A percentile compares a stretch with the other conserved stretches of the same genome.
phyloP scores from a whole-genome alignment of 2,888 invertebrate genomes.

The Drepana falcataria region DNA sequence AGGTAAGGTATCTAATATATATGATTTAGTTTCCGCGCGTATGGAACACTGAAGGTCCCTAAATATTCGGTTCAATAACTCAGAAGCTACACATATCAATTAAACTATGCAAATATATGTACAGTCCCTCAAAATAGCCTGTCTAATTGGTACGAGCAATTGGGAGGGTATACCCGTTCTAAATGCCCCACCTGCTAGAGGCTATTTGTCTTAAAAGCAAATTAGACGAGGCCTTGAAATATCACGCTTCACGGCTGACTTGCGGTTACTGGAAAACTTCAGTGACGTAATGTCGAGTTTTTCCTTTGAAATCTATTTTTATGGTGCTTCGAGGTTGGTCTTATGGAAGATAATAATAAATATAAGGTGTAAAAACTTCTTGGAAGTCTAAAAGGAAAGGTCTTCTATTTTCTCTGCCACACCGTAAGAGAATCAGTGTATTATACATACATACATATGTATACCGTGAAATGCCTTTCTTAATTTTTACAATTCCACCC shows the following conservation, averaged over 20 bases:
- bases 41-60: neutral
- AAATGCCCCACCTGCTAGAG: constrained; percentile 27
- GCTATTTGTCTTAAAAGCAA: constrained; percentile 41
- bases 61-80: neutral
- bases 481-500: no score
- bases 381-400: no score
- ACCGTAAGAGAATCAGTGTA: no score
- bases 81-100: neutral
- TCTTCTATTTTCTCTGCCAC: no score
- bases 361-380: no score
- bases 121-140: constrained; percentile 19
- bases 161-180: constrained; percentile 25
- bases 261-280: neutral
- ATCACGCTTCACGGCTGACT: constrained; percentile 20
- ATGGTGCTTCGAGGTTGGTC: no score
- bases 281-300: no score
- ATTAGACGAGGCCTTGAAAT: constrained; percentile 38
- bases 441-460: no score
- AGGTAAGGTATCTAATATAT: no score
- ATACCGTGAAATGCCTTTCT: no score
- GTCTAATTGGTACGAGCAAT: constrained; percentile 39
- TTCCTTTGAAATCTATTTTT: no score
- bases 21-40: neutral
- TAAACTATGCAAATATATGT: constrained; percentile 12
- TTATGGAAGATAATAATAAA: no score